phyloP scores from a whole-genome alignment of 2,888 invertebrate species.

The Hirtodrosophila trivittata region DNA sequence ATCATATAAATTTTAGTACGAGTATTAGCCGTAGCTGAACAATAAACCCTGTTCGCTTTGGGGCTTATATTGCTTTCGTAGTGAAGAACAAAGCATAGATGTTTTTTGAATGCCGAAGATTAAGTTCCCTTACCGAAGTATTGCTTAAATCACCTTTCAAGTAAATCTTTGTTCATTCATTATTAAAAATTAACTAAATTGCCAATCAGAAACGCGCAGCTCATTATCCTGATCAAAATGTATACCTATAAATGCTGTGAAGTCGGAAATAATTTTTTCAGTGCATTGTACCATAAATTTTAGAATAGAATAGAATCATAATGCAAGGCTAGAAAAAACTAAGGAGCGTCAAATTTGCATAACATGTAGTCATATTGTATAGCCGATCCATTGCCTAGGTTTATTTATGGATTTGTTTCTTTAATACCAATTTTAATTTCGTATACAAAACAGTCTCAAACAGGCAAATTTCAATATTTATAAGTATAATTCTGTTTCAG shows the following conservation, averaged over 20 bases:
- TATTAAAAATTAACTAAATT: no score
- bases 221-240: no score
- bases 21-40: neutral
- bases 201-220: no score
- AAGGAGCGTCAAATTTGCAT: constrained; percentile 51
- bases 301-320: no score
- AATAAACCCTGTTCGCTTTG: neutral
- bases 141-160: no score
- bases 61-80: neutral
- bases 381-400: constrained; percentile 27
- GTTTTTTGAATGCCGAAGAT: constrained; percentile 14
- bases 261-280: no score
- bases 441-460: constrained; percentile 1
- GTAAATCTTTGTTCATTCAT: no score
- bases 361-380: constrained; percentile 73
- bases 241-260: no score
- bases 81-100: neutral
- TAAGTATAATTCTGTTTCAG: constrained; percentile 30
- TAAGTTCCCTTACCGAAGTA: no score
- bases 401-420: constrained; percentile 71
- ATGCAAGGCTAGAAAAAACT: no score
- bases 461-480: constrained; percentile 46
- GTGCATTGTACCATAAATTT: no score
- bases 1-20: constrained; percentile 4
- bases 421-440: constrained; percentile 31